phyloP scores from a whole-genome alignment of 2,797 vertebrate species.

The Galago senegalensis region DNA sequence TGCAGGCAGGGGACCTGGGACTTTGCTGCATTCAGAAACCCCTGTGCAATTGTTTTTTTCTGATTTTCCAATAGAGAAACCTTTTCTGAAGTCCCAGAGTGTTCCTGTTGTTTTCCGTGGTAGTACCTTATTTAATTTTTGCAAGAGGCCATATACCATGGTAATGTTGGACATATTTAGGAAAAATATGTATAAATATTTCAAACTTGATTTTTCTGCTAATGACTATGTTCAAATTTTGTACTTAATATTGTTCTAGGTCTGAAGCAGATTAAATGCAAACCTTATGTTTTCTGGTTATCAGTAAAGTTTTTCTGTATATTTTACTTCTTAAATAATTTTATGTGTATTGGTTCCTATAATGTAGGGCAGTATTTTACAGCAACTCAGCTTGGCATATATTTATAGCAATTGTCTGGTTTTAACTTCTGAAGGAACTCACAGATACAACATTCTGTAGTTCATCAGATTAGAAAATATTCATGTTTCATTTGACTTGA shows the following conservation, averaged over 20 bases:
- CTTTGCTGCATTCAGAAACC: not conserved
- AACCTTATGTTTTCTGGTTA: conserved; percentile 7
- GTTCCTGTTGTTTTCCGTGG: not conserved
- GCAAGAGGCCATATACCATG: not conserved
- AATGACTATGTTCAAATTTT: conserved; percentile 16
- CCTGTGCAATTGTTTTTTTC: not conserved
- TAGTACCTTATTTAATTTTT: not conserved
- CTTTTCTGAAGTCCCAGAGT: not conserved
- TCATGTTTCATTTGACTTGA: conserved; percentile 19
- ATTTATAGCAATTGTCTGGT: conserved; percentile 25
- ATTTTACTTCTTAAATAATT: conserved; percentile 43
- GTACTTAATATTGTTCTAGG: conserved; percentile 26
- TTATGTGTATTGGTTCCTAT: conserved; percentile 38
- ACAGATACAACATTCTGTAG: not conserved
- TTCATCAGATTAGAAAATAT: conserved; percentile 1
- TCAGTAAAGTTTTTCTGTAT: conserved; percentile 6
- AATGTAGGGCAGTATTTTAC: not conserved
- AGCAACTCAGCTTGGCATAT: not conserved
- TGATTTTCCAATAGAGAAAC: not conserved
- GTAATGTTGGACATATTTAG: not conserved
- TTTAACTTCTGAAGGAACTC: conserved; percentile 20
- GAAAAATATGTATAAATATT: not conserved
- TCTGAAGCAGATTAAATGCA: conserved; percentile 28
- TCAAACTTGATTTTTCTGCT: conserved; percentile 52
- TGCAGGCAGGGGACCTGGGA: not conserved